Evolutionary conservation across 2,113 vertebrate genomes (phyloP), one percentile per base, ranked within the genome.

Genomic region (Mystacornis crossleyi): DNA sequence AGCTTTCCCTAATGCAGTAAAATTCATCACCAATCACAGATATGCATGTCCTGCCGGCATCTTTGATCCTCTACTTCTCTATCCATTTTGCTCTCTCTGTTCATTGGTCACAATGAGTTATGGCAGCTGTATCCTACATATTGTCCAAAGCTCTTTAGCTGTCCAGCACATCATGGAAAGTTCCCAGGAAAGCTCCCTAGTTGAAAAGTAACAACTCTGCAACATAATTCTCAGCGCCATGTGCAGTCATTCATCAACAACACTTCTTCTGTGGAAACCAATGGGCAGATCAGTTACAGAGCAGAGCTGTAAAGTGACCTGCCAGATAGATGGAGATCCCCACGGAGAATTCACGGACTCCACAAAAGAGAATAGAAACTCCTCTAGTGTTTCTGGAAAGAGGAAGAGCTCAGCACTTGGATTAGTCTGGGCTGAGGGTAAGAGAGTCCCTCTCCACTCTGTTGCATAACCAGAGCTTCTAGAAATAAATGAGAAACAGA

Each of bases 181-280:
- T 97, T 96, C 97, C 93, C 79, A 89, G 95, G 94, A 95, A 97
- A 96, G 66, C 89, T 97, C 96, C 94, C 96, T 71, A 86, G 95
- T 72, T 86, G 95, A 86, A 95, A 96, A 97, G 95, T 90, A 97
- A 96, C 95, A 95, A 96, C 94, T 94, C 92, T 90, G 95, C 97
- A 97, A 90, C 81, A 79, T 73, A 97, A 95, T 80, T 95, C 95
- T 90, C 90, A 72, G 83, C 29, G 8, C 96, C 95, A 97, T 95
- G 89, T 96, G 97, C 93, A 96, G 96, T 54, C 90, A 97, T 97
- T 97, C 96, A 97, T 97, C 97, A 97, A 58, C 55, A 94, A 71
- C 96, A 94, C 95, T 95, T 97, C 94, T 95, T 33, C 95, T 96
- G 85, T 18, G 36, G 95, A 95, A 97, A 95, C 72, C 91, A 66